Base-by-base conservation (phyloP, 2,888 invertebrate genomes). In the Lasiommata megera region DNA sequence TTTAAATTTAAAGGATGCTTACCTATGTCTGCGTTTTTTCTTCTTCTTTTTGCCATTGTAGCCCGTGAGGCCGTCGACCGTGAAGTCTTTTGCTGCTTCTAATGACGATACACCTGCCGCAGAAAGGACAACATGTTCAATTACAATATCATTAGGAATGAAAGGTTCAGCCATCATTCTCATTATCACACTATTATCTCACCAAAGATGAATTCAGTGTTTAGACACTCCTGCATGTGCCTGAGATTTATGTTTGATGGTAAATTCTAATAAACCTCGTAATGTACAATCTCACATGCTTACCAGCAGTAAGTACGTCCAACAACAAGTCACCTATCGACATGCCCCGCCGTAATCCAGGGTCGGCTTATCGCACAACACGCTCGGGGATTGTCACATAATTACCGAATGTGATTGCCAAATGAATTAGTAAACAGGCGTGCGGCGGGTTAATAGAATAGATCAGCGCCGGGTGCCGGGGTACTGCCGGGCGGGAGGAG, bases 21-120 rank as follows among this genome's bases (percentile, higher is more conserved):
- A 96, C 96, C 96, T 96, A 92, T 98, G 97, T 79, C 97, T 94
- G 77, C 97, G 94, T 85, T 90, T 90, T 90, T 97, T 97, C 93
- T 97, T 97, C 93, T 97, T 97, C 88, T 97, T 97, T 92, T 97
- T 97, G 79, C 96, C 95, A 76, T 94, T 95, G 89, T 95, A 96
- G 58, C 95, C 95, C 66, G 94, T 94, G 64, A 96, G 92, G 8
- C 95, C 95, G 80, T 96, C 96, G 64, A 96, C 94, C 54, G 95
- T 94, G 86, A 96, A 96, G 79, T 96, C 96, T 85, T 96, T 96
- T 65, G 94, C 94, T 64, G 94, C 93, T 69, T 96, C 95, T 82
- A 95, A 80, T 67, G 94, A 94, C n/a, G 92, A 93, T 53, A 93
- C 92, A 61, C 94, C 95, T 95, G 93, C 56, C 18, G 18, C 8